phyloP scores from a whole-genome alignment of 2,888 invertebrate species.

The Diaprepes abbreviatus region DNA sequence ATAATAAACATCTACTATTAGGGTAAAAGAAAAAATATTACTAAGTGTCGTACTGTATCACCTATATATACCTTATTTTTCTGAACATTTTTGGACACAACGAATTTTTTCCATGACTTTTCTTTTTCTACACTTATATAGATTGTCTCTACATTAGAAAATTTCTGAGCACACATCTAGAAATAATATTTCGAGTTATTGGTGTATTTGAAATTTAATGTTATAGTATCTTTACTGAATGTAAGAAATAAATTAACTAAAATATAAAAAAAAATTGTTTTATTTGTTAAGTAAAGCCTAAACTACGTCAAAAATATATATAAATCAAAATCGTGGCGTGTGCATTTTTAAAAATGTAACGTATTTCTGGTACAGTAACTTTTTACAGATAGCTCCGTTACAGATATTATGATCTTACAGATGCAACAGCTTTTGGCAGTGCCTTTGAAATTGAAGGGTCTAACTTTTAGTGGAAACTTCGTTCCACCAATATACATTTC shows the following conservation, averaged over 20 bases:
- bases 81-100: slow-evolving; percentile 44
- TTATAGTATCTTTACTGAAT: slow-evolving; percentile 64
- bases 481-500: too few species aligned
- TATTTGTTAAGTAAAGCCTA: too few species aligned
- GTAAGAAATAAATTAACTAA: slow-evolving; percentile 59
- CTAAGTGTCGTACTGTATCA: slow-evolving; percentile 50
- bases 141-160: slow-evolving; percentile 53
- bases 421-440: too few species aligned
- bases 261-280: slow-evolving; percentile 9
- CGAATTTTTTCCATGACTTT: slow-evolving; percentile 48
- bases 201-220: slow-evolving; percentile 64
- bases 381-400: too few species aligned
- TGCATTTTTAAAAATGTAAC: too few species aligned
- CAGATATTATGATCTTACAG: too few species aligned
- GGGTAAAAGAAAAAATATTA: slow-evolving; percentile 47
- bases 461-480: too few species aligned
- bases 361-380: too few species aligned
- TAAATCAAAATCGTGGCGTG: too few species aligned
- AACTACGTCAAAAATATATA: too few species aligned
- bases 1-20: slow-evolving; percentile 47
- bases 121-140: slow-evolving; percentile 54
- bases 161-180: slow-evolving; percentile 59
- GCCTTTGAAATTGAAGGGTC: too few species aligned
- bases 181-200: slow-evolving; percentile 62
- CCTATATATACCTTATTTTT: slow-evolving; percentile 41